These are phyloP conservation scores for Chrysemys picta DNA, from an alignment of 2,113 vertebrate genomes.

Conservation along the genomic window DNA sequence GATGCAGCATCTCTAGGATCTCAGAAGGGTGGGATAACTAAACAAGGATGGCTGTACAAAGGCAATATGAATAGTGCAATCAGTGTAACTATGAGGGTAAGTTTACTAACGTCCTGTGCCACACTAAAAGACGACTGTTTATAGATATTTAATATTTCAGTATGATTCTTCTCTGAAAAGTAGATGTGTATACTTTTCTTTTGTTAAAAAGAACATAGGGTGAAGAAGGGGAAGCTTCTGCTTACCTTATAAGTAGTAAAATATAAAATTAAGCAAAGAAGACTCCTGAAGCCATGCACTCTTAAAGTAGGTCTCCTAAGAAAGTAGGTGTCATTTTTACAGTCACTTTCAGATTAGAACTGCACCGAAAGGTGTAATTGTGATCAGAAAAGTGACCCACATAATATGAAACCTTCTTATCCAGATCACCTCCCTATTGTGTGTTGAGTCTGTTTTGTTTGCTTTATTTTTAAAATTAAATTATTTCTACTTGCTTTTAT, in stretches of 20 bases:
- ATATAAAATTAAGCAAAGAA: background rate
- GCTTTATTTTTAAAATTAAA: background rate
- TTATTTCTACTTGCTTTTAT: background rate
- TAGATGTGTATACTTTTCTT: background rate
- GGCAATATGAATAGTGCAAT: slow-evolving; percentile 99
- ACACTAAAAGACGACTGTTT: background rate
- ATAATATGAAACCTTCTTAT: background rate
- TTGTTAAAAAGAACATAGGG: background rate
- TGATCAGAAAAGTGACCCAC: background rate
- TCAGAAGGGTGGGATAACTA: slow-evolving; percentile 97
- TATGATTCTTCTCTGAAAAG: background rate
- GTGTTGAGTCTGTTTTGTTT: background rate
- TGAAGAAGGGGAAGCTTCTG: background rate
- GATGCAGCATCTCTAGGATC: slow-evolving; percentile 96
- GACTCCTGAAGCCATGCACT: background rate
- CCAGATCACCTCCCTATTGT: background rate
- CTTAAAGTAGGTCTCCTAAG: background rate
- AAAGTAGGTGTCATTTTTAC: background rate
- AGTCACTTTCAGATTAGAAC: background rate
- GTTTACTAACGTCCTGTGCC: slow-evolving; percentile 12
- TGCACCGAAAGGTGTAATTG: background rate
- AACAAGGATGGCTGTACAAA: slow-evolving; percentile 97
- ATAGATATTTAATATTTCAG: background rate
- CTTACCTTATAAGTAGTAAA: background rate
- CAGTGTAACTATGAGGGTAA: slow-evolving; percentile 98